Evolutionary conservation across 2,113 vertebrate genomes (phyloP).

Genomic region (rabbit (Oryctolagus cuniculus)): DNA sequence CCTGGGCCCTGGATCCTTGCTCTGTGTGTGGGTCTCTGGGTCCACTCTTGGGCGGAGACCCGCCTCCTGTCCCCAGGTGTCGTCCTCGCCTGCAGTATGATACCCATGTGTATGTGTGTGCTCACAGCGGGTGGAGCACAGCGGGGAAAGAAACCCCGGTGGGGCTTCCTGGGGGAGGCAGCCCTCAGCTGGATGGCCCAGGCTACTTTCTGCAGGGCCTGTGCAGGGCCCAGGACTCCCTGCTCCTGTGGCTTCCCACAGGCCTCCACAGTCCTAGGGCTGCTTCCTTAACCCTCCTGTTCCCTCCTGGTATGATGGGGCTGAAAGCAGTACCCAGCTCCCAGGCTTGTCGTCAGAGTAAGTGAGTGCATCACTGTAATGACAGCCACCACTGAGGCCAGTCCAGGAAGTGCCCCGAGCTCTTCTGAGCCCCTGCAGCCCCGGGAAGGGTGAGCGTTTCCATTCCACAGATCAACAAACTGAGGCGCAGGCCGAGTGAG

Average conservation of each 20-base stretch:
- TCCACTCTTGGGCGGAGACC: neutral
- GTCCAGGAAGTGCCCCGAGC: neutral
- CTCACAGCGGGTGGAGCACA: accelerated
- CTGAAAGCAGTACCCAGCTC: neutral
- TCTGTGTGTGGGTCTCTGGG: accelerated
- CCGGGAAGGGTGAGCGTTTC: neutral
- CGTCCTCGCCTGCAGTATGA: neutral
- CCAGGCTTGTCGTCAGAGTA: neutral
- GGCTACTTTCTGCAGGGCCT: neutral
- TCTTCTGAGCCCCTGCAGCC: neutral
- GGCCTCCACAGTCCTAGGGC: neutral
- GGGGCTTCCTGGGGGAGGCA: neutral
- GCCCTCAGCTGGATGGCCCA: neutral
- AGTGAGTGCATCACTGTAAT: neutral
- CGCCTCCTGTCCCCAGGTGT: neutral
- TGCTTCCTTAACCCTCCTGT: slow-evolving; percentile 38
- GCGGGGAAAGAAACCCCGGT: neutral
- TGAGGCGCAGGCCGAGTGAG: neutral
- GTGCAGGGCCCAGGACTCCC: neutral
- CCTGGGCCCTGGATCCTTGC: neutral
- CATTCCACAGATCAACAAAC: neutral
- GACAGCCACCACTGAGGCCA: neutral
- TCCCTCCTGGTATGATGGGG: neutral
- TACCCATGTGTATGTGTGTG: accelerated
- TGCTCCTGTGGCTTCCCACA: neutral